Conservation (phyloP, 1,140 invertebrate genomes). For the Procambarus virginalis region DNA sequence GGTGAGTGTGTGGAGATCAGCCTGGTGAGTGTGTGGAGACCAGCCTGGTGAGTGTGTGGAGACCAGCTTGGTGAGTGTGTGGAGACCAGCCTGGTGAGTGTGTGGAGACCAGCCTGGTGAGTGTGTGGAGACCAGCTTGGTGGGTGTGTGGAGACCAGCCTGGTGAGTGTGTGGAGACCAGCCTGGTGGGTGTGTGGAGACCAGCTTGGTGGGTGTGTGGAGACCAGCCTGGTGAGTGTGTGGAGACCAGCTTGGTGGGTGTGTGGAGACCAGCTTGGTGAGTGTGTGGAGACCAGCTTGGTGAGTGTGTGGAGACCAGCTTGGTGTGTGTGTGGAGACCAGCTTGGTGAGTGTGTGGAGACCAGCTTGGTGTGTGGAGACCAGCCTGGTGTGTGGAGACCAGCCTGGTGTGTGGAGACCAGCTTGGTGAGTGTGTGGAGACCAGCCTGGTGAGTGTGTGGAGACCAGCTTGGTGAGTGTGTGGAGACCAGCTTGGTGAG, state of each 20-base stretch:
- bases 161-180: neutral
- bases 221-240: neutral
- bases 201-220: neutral
- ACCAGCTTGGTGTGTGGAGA: neutral
- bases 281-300: neutral
- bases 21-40: neutral
- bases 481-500: neutral
- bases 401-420: neutral
- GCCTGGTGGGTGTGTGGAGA: neutral
- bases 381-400: neutral
- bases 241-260: neutral
- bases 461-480: too few species aligned
- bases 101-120: neutral
- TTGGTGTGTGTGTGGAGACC: neutral
- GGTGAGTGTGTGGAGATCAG: neutral
- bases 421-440: neutral
- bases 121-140: neutral
- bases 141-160: neutral
- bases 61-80: neutral
- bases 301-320: neutral
- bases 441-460: slow-evolving; percentile 4
- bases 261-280: slow-evolving; percentile 52
- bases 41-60: neutral
- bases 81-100: neutral
- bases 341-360: neutral